Base-by-base conservation (phyloP, 2,797 vertebrate species). In the Sebastes hubbsi region DNA sequence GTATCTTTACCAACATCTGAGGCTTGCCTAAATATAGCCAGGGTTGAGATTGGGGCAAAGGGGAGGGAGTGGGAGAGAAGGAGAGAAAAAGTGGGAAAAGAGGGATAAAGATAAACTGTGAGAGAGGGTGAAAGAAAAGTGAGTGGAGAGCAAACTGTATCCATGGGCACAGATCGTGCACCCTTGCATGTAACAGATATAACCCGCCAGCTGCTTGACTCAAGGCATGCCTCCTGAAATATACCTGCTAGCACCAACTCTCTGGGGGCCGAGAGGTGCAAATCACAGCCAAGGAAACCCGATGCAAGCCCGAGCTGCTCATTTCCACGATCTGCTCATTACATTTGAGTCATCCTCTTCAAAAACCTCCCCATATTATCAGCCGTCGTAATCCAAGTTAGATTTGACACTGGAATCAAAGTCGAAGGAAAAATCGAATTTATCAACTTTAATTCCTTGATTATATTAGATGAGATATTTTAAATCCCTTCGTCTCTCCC, bases 221-320 rank as follows among this genome's bases (percentile, higher is more conserved):
- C 59, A 32, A 70, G 65, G 75, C 36, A 82, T 75, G 77, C 67
- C 77, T 89, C 88, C 89, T 87, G 80, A 94, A 91, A 93, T 89
- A 93, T 87, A 92, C 84, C 87, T 82, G 89, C 88, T 64, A 70
- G 83, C 84, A 82, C 30, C 30, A 36, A 81, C 75, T 87, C 87
- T 82, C 87, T 64, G 1, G 22, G 14, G 75, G 80, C 61, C 9
- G 38, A 38, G 59, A 66, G 25, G 67, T 69, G 71, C 70, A 72
- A 85, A 85, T 87, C 84, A 73, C 72, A 77, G 80, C 63, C 78
- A 75, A 77, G 66, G 84, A 81, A 92, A 90, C 77, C 72, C 16
- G 6, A 80, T 73, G 77, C 59, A 27, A 38, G 71, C 75, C 61
- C 9, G 32, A 67, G 61, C 22, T 2, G 69, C 68, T 81, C 34